These are phyloP conservation scores for Panorpa germanica DNA, from an alignment of 2,888 invertebrate genomes.

Conservation along the genomic window DNA sequence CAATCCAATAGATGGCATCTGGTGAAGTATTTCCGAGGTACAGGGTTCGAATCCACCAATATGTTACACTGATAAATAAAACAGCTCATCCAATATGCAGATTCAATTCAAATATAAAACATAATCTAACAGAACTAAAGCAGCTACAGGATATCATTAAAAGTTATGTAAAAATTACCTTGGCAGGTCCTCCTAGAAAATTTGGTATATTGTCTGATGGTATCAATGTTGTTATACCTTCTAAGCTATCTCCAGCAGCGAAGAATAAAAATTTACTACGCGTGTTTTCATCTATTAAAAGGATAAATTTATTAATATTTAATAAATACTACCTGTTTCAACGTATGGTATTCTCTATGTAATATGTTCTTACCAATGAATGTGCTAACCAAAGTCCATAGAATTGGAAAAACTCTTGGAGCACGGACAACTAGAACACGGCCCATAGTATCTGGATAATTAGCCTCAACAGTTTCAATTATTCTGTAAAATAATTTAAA, in stretches of 20 bases:
- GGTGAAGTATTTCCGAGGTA: slow-evolving; percentile 22
- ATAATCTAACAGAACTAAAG: slow-evolving; percentile 5
- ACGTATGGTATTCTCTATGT: slow-evolving; percentile 1
- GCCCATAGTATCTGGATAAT: slow-evolving; percentile 92
- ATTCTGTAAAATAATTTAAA: slow-evolving; percentile 23
- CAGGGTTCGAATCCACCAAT: slow-evolving; percentile 19
- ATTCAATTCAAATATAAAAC: slow-evolving; percentile 4
- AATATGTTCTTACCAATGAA: slow-evolving; percentile 51
- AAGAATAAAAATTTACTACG: slow-evolving; percentile 83
- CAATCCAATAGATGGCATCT: slow-evolving; percentile 24
- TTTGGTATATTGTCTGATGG: slow-evolving; percentile 73
- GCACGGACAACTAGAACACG: slow-evolving; percentile 78
- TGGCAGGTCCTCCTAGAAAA: slow-evolving; percentile 79
- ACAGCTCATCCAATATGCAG: background rate
- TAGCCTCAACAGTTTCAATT: slow-evolving; percentile 76
- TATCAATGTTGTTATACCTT: slow-evolving; percentile 72
- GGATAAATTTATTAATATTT: slow-evolving; percentile 8
- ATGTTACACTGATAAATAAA: background rate
- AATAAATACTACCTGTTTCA: background rate
- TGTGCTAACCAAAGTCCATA: slow-evolving; percentile 89
- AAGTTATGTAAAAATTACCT: slow-evolving; percentile 47
- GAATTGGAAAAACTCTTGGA: slow-evolving; percentile 82
- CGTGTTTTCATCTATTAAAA: slow-evolving; percentile 64
- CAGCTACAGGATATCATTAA: background rate
- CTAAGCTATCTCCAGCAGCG: slow-evolving; percentile 71